Conservation (phyloP, 1,140 invertebrate species). For the Anthonomus grandis region DNA sequence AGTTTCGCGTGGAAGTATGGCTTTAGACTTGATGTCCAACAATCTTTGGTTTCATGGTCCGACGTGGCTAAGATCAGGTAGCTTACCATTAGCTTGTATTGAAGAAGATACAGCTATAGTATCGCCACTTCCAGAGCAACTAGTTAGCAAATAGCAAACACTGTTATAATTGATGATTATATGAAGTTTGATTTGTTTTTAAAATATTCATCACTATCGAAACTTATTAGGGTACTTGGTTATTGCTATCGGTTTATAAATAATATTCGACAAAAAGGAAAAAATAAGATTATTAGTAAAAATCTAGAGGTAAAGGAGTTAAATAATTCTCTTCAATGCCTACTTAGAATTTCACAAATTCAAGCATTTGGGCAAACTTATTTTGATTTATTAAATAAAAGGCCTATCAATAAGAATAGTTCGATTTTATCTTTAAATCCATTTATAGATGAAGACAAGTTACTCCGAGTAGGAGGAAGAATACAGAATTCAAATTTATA, state of each 20-base stretch:
- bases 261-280: constrained; percentile 13
- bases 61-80: constrained; percentile 8
- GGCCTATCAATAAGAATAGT: constrained; percentile 9
- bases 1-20: neutral
- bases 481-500: constrained; percentile 24
- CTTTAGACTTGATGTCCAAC: neutral
- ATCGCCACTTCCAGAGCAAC: neutral
- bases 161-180: neutral
- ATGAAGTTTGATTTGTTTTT: neutral
- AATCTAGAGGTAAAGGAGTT: constrained; percentile 1
- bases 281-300: neutral
- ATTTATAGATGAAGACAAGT: constrained; percentile 26
- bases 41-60: constrained; percentile 28
- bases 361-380: constrained; percentile 8
- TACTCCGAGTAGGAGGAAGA: constrained; percentile 38
- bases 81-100: constrained; percentile 1
- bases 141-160: neutral
- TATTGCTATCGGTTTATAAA: constrained; percentile 11
- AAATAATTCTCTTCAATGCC: neutral
- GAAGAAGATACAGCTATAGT: neutral
- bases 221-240: constrained; percentile 10
- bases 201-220: constrained; percentile 10
- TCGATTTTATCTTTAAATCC: constrained; percentile 16
- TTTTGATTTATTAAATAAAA: constrained; percentile 9
- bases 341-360: constrained; percentile 11